phyloP scores from a whole-genome alignment of 2,888 invertebrate genomes.

The Odontothrips loti region DNA sequence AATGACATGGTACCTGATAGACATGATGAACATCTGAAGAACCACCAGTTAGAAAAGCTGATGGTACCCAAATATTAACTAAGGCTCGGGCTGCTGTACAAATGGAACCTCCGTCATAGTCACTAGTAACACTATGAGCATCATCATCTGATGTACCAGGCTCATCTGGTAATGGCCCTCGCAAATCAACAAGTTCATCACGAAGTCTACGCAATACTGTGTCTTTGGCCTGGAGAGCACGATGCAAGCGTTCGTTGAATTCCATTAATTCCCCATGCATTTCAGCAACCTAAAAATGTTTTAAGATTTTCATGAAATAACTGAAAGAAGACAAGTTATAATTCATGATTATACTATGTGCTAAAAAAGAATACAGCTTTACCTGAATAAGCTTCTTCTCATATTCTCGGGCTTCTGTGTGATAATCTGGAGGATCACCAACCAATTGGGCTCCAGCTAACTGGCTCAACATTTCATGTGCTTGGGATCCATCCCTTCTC shows the following conservation, averaged over 20 bases:
- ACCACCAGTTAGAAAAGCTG: constrained; percentile 71
- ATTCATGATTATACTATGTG: not conserved
- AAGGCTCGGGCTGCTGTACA: constrained; percentile 48
- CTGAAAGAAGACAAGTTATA: constrained; percentile 28
- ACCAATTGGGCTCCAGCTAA: constrained; percentile 44
- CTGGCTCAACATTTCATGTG: constrained; percentile 44
- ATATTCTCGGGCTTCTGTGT: constrained; percentile 71
- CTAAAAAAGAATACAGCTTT: not conserved
- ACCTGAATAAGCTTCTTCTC: constrained; percentile 84
- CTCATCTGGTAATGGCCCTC: constrained; percentile 58
- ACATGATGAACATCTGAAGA: constrained; percentile 78
- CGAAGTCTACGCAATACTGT: constrained; percentile 55
- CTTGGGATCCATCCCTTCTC: constrained; percentile 52
- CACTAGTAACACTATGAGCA: constrained; percentile 37
- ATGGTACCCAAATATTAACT: constrained; percentile 83
- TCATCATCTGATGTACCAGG: constrained; percentile 47
- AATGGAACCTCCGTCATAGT: constrained; percentile 37
- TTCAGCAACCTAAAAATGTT: constrained; percentile 67
- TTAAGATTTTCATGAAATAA: constrained; percentile 38
- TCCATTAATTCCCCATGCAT: constrained; percentile 94
- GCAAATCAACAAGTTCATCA: constrained; percentile 60
- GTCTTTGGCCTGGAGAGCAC: constrained; percentile 63
- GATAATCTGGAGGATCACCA: constrained; percentile 50
- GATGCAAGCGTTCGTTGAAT: constrained; percentile 78
- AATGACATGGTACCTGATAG: constrained; percentile 63